phyloP scores from a whole-genome alignment of 2,797 vertebrate species.

The Spondyliosoma cantharus region DNA sequence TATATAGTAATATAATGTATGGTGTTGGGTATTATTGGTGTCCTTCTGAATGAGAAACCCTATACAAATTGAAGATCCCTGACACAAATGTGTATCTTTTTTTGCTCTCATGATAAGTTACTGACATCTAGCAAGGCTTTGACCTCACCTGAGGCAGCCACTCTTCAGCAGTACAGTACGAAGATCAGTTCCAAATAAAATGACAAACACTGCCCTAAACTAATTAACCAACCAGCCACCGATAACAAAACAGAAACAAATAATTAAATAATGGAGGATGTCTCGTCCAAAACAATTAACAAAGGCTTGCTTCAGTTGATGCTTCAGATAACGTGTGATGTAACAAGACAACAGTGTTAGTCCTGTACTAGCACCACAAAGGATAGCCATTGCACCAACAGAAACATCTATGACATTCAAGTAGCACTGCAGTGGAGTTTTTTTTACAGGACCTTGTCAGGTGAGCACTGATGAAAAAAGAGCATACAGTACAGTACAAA shows the following conservation, averaged over 20 bases:
- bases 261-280: conserved; percentile 39
- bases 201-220: conserved; percentile 46
- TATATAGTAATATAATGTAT: conserved; percentile 48
- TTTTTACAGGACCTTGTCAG: conserved; percentile 56
- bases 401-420: conserved; percentile 74
- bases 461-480: conserved; percentile 48
- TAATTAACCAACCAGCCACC: conserved; percentile 50
- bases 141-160: conserved; percentile 64
- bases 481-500: conserved; percentile 62
- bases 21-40: conserved; percentile 40
- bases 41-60: conserved; percentile 56
- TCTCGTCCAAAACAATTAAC: conserved; percentile 33
- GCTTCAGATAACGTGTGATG: conserved; percentile 54
- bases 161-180: conserved; percentile 76
- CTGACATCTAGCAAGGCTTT: conserved; percentile 65
- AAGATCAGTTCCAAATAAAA: conserved; percentile 72
- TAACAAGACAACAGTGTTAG: conserved; percentile 51
- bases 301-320: conserved; percentile 35
- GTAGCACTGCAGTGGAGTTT: conserved; percentile 70
- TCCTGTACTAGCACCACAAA: conserved; percentile 72
- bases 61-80: conserved; percentile 62
- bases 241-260: conserved; percentile 49
- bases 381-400: conserved; percentile 69
- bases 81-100: conserved; percentile 58
- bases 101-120: conserved; percentile 59